Base-by-base conservation (phyloP, 2,113 vertebrate species). In the Ardeotis arabs region DNA sequence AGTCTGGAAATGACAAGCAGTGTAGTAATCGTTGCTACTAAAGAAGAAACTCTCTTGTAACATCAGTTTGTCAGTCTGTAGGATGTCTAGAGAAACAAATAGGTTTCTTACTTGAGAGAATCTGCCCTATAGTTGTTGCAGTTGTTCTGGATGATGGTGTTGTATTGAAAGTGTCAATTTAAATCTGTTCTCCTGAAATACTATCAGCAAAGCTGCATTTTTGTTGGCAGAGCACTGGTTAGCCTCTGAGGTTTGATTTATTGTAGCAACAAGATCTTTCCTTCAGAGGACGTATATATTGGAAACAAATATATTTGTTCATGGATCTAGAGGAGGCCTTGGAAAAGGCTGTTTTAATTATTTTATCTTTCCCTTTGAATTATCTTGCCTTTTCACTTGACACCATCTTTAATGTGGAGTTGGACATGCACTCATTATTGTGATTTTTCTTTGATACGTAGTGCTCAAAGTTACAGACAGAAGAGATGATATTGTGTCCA, bases 311-410 rank as follows among this genome's bases (percentile, higher is more conserved):
- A 3, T 10, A 14, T 39, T 63, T 81, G 18, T 58, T 58, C 2
- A 0, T 1, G 1, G 27, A 44, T 41, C 24, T 70, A 24, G 17
- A 5, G 0, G 6, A 50, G 24, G 12, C 27, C 19, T 87, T 84
- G 82, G 41, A 53, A 87, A 72, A 75, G 37, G 6, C 45, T 58
- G 3, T 33, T 79, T 28, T 73, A 66, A 35, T 78, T 80, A 39
- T 55, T 81, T 85, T 66, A 33, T 50, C 16, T 70, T 84, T 77
- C 24, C 19, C 13, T 11, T 58, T 63, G 31, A 58, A 22, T 66
- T 1, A 4, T 81, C 35, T 66, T 33, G n/a, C 10, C 4, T 94
- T 58, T 87, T 37, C 4, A 15, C 31, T 89, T 58, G 41, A 15
- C 13, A 59, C 20, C 12, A 28, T 41, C 24, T 87, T 39, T 21